Evolutionary conservation across 2,888 invertebrate genomes (phyloP).

Genomic region (Carterocephalus palaemon): DNA sequence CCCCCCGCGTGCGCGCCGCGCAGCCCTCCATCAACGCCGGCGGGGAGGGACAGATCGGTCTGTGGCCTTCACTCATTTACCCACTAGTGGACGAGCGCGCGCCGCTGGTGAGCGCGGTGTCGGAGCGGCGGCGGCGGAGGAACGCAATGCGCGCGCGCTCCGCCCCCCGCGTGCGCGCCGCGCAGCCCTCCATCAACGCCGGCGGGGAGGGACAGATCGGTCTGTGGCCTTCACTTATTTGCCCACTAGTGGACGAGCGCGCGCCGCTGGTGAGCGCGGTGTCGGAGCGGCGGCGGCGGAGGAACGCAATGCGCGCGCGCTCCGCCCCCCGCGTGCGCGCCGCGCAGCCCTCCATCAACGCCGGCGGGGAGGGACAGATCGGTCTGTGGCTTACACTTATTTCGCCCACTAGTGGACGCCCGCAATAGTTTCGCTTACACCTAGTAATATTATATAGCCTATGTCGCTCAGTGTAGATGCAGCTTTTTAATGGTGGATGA

Average conservation of each 20-base stretch:
- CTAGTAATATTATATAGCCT: no score
- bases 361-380: constrained; percentile 53
- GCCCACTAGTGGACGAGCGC: constrained; percentile 33
- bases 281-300: constrained; percentile 36
- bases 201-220: constrained; percentile 57
- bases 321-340: constrained; percentile 31
- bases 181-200: constrained; percentile 35
- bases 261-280: constrained; percentile 38
- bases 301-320: constrained; percentile 30
- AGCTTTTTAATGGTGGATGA: no score
- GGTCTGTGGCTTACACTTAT: constrained; percentile 37
- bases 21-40: constrained; percentile 41
- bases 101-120: constrained; percentile 36
- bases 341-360: constrained; percentile 33
- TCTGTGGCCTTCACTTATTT: constrained; percentile 20
- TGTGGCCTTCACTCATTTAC: not conserved
- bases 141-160: constrained; percentile 32
- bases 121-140: constrained; percentile 37
- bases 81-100: constrained; percentile 34
- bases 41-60: constrained; percentile 52
- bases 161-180: constrained; percentile 28
- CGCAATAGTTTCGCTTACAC: constrained; percentile 32
- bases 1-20: constrained; percentile 31
- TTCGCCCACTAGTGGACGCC: constrained; percentile 25
- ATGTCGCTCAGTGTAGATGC: no score